Evolutionary conservation across 2,888 invertebrate genomes (phyloP).

Genomic region (Cremastinae sp.): DNA sequence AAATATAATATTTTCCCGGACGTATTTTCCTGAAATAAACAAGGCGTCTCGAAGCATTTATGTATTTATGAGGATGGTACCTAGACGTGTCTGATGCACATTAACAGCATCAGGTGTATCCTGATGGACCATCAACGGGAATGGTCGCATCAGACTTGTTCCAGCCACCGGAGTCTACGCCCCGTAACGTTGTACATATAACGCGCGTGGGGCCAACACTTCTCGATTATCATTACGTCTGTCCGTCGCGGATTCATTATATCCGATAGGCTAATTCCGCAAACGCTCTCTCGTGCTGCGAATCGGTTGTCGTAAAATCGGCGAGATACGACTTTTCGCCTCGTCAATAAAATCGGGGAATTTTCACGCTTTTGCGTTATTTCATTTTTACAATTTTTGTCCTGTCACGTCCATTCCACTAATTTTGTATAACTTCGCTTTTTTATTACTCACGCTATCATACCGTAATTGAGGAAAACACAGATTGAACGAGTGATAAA

Average conservation of each 20-base stretch:
- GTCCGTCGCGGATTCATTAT: slow-evolving; percentile 16
- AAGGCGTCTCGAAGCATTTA: neutral
- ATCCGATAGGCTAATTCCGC: slow-evolving; percentile 17
- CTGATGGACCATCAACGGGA: slow-evolving; percentile 68
- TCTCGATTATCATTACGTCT: slow-evolving; percentile 37
- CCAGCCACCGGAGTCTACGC: slow-evolving; percentile 1
- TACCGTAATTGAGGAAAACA: no score
- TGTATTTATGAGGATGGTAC: slow-evolving; percentile 53
- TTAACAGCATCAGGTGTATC: slow-evolving; percentile 73
- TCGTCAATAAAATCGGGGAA: no score
- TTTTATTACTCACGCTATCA: no score
- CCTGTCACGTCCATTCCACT: no score
- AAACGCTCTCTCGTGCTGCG: no score
- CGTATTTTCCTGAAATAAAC: neutral
- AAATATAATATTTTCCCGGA: no score
- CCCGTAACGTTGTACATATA: slow-evolving; percentile 21
- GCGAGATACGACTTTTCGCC: no score
- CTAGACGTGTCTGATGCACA: slow-evolving; percentile 69
- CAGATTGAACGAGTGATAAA: no score
- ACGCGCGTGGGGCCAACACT: slow-evolving; percentile 41
- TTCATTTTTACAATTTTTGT: no score
- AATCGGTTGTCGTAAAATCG: no score
- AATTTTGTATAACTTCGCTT: no score
- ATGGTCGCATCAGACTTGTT: slow-evolving; percentile 42
- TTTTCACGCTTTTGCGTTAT: no score